Evolutionary conservation across 2,797 vertebrate species (phyloP).

Genomic region (Acipenser ruthenus): DNA sequence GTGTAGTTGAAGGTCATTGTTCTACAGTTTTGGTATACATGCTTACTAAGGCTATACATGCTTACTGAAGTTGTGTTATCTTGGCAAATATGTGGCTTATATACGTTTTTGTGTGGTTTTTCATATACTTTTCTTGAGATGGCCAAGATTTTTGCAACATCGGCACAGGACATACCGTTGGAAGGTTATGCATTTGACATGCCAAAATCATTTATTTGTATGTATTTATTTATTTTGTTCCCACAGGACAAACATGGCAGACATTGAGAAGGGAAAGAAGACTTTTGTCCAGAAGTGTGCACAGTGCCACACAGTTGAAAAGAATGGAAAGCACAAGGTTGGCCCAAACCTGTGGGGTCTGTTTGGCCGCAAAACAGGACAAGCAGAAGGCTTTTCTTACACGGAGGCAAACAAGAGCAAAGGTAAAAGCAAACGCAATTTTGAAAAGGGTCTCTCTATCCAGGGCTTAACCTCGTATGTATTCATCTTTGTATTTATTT

Average conservation of each 20-base stretch:
- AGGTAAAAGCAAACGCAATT: conserved; percentile 41
- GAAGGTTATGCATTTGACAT: neutral
- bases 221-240: neutral
- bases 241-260: conserved; percentile 47
- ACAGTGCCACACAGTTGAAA: conserved; percentile 69
- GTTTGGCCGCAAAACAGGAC: conserved; percentile 63
- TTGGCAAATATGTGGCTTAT: too few species aligned
- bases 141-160: neutral
- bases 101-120: too few species aligned
- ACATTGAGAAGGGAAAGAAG: conserved; percentile 65
- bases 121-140: too few species aligned
- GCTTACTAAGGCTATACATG: too few species aligned
- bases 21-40: too few species aligned
- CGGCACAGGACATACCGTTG: too few species aligned
- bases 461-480: conserved; percentile 10
- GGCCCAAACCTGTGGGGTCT: conserved; percentile 71
- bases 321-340: conserved; percentile 67
- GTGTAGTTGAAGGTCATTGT: too few species aligned
- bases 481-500: conserved; percentile 3
- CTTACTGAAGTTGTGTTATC: too few species aligned
- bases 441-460: too few species aligned
- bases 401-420: conserved; percentile 76
- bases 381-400: conserved; percentile 63
- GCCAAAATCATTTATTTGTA: neutral
- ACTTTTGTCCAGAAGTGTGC: conserved; percentile 71